These are phyloP conservation scores for Anticlea derivata DNA, from an alignment of 2,888 invertebrate species.

Conservation along the genomic window DNA sequence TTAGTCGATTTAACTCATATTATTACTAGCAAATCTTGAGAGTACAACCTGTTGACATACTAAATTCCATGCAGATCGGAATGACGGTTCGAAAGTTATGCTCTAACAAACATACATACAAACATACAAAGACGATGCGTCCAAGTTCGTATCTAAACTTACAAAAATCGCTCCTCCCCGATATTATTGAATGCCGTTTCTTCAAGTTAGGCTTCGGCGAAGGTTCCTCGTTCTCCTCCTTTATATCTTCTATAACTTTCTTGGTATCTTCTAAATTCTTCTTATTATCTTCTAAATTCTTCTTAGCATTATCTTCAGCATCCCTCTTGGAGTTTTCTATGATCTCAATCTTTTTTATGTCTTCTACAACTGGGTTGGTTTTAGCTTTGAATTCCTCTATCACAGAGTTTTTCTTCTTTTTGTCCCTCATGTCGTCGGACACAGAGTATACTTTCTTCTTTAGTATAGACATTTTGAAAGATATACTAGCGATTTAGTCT, in stretches of 20 bases:
- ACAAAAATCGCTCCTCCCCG: slow-evolving; percentile 70
- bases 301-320: background rate
- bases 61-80: too few relatives aligned
- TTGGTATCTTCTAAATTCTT: slow-evolving; percentile 34
- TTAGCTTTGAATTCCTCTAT: slow-evolving; percentile 16
- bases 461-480: slow-evolving; percentile 27
- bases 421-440: slow-evolving; percentile 28
- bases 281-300: slow-evolving; percentile 1
- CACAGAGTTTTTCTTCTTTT: slow-evolving; percentile 14
- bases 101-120: too few relatives aligned
- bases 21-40: too few relatives aligned
- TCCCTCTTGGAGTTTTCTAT: background rate
- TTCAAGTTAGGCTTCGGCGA: slow-evolving; percentile 47
- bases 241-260: slow-evolving; percentile 40
- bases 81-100: too few relatives aligned
- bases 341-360: background rate
- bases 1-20: too few relatives aligned
- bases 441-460: slow-evolving; percentile 26
- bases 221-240: slow-evolving; percentile 43
- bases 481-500: too few relatives aligned
- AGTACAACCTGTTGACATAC: too few relatives aligned
- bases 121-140: too few relatives aligned
- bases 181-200: slow-evolving; percentile 68
- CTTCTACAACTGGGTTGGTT: slow-evolving; percentile 3
- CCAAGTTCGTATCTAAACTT: slow-evolving; percentile 50